These are phyloP conservation scores for Crenuchus spilurus DNA, from an alignment of 2,797 vertebrate species.

Conservation along the genomic window DNA sequence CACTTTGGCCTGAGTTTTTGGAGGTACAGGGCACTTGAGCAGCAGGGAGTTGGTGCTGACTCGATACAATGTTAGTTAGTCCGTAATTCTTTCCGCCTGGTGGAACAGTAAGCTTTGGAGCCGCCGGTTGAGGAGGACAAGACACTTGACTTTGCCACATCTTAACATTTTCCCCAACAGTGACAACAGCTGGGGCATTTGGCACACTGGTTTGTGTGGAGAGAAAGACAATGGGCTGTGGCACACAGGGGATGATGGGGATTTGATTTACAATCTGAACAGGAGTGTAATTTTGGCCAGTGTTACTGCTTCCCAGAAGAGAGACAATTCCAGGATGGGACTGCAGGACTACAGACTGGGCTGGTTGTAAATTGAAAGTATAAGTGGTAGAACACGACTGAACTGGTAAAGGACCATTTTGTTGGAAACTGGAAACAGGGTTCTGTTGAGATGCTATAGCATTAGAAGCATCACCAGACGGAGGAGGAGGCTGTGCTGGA, in stretches of 20 bases:
- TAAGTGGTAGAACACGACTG: not conserved
- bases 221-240: not conserved
- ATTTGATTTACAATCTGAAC: not conserved
- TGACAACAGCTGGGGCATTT: not conserved
- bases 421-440: not conserved
- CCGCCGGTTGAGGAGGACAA: not conserved
- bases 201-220: not conserved
- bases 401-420: not conserved
- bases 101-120: not conserved
- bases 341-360: not conserved
- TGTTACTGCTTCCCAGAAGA: not conserved
- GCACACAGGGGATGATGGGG: not conserved
- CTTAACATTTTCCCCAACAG: not conserved
- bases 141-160: not conserved
- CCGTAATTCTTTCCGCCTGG: not conserved
- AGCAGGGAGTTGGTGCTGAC: not conserved
- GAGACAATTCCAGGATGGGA: not conserved
- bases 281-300: slow-evolving; percentile 19
- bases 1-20: not conserved
- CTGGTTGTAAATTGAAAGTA: not conserved
- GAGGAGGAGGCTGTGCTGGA: not conserved
- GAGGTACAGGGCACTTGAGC: not conserved
- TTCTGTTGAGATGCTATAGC: not conserved
- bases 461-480: not conserved
- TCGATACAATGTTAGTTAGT: not conserved